phyloP scores from a whole-genome alignment of 2,888 invertebrate genomes.

The Drosophila dives region DNA sequence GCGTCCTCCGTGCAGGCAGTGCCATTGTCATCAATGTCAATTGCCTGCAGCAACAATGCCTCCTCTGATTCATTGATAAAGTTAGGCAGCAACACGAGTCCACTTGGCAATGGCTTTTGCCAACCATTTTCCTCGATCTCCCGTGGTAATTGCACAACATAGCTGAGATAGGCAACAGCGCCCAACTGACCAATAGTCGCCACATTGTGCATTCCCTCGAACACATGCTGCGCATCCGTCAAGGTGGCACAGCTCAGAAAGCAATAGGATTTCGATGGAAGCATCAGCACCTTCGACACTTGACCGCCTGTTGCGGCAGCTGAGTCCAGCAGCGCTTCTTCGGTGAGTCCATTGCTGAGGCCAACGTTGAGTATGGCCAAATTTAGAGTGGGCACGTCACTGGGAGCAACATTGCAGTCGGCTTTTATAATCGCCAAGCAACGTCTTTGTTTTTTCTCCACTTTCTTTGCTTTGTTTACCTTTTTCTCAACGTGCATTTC shows the following conservation, averaged over 20 bases:
- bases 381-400: constrained; percentile 81
- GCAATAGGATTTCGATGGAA: constrained; percentile 92
- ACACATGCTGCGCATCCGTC: constrained; percentile 87
- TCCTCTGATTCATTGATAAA: constrained; percentile 91
- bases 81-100: constrained; percentile 89
- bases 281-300: constrained; percentile 88
- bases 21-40: constrained; percentile 85
- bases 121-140: constrained; percentile 67
- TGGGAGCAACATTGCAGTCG: constrained; percentile 84
- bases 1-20: constrained; percentile 45
- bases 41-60: constrained; percentile 86
- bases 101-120: constrained; percentile 87
- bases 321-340: constrained; percentile 87
- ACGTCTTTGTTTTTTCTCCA: constrained; percentile 85
- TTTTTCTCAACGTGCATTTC: constrained; percentile 63
- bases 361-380: constrained; percentile 93
- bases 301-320: constrained; percentile 86
- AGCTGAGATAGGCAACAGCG: constrained; percentile 87
- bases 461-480: constrained; percentile 80
- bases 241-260: constrained; percentile 88
- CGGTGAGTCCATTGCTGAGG: constrained; percentile 91
- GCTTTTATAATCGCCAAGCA: constrained; percentile 85
- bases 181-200: constrained; percentile 87
- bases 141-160: constrained; percentile 65
- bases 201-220: constrained; percentile 87